Base-by-base conservation (phyloP, 2,888 invertebrate species). In the Catocala sponsa region DNA sequence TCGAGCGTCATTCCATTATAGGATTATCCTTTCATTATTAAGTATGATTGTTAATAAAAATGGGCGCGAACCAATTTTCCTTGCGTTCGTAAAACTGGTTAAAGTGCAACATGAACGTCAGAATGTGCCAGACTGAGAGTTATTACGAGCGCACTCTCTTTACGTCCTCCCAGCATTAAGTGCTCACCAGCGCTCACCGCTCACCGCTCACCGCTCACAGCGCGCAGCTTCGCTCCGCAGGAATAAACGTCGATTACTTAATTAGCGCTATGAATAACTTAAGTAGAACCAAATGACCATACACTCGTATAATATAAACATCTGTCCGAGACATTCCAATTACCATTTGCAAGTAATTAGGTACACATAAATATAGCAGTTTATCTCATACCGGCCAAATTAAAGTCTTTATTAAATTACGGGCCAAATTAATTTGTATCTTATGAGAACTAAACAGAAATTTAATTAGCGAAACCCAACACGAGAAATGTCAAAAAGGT, bases 401-500 rank as follows among this genome's bases (percentile, higher is more conserved):
- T 86, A 86, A 85, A 78, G 78, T 77, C 78, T 78, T 88, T 86
- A 90, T 89, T 87, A 88, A 88, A 90, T 90, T 84, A 90, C 73
- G 74, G 79, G 74, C 80, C 78, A 83, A 92, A 90, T 91, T 89
- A 92, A 92, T 93, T 93, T 90, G 86, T 81, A 78, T 78, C 81
- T 79, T 85, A 84, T 80, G 84, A 71, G 84, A 86, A 83, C 80
- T 77, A 78, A 86, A 84, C 87, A 82, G 81, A 85, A 83, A 91
- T 91, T 92, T 92, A 91, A 92, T 93, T 91, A 92, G 82, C 84
- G 72, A 78, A 74, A 76, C 81, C 60, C 72, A 63, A 73, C 66
- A 62, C 80, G 80, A 88, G 87, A 89, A 89, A 91, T 90, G 91
- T 88, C 89, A 84, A 86, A 85, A 89, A 85, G 82, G 86, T 76